phyloP scores from a whole-genome alignment of 2,888 invertebrate species.

The Drosophila paramelanica region DNA sequence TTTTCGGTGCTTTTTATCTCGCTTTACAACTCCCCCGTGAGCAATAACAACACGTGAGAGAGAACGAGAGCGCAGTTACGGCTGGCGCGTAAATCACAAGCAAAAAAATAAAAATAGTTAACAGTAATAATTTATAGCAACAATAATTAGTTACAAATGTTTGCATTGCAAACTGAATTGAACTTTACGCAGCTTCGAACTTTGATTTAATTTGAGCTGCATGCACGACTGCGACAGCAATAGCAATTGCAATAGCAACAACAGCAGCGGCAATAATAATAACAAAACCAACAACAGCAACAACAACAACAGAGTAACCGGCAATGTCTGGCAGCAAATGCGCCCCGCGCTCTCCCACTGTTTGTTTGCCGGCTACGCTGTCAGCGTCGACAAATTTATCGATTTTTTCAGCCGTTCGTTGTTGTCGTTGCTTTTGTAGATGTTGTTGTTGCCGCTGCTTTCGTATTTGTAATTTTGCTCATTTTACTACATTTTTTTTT shows the following conservation, averaged over 20 bases:
- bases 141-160: slow-evolving; percentile 17
- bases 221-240: background rate
- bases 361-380: slow-evolving; percentile 40
- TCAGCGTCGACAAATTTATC: slow-evolving; percentile 66
- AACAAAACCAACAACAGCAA: slow-evolving; percentile 30
- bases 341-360: slow-evolving; percentile 6
- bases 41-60: slow-evolving; percentile 32
- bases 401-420: slow-evolving; percentile 63
- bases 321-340: slow-evolving; percentile 50
- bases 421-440: slow-evolving; percentile 13
- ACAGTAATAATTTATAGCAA: slow-evolving; percentile 9
- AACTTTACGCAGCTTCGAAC: slow-evolving; percentile 59
- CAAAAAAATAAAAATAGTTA: slow-evolving; percentile 12
- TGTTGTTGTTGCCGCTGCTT: slow-evolving; percentile 40
- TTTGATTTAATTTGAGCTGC: slow-evolving; percentile 50
- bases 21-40: slow-evolving; percentile 20
- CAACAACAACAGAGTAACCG: slow-evolving; percentile 35
- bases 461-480: slow-evolving; percentile 24
- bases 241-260: slow-evolving; percentile 29
- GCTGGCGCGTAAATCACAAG: slow-evolving; percentile 24
- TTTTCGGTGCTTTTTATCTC: slow-evolving; percentile 35
- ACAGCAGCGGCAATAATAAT: slow-evolving; percentile 28
- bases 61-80: slow-evolving; percentile 31
- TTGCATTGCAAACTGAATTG: slow-evolving; percentile 48
- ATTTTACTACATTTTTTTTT: slow-evolving; percentile 36